Evolutionary conservation across 2,797 vertebrate genomes (phyloP).

Genomic region (Trematomus bernacchii): DNA sequence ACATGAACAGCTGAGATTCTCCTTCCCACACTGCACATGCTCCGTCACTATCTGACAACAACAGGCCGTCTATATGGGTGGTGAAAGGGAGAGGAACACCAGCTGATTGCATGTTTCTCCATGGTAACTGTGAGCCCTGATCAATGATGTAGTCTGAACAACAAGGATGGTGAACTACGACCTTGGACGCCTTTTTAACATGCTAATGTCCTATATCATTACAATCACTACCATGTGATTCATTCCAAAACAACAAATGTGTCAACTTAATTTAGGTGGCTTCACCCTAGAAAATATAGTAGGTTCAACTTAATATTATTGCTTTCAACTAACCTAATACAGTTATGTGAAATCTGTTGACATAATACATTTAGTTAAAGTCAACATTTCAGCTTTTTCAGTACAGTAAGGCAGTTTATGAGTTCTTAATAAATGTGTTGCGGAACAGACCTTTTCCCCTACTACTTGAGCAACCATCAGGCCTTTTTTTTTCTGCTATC

Average conservation of each 20-base stretch:
- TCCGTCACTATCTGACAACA: slow-evolving; percentile 67
- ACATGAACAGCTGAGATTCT: slow-evolving; percentile 77
- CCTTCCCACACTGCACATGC: slow-evolving; percentile 74
- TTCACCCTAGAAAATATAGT: background rate
- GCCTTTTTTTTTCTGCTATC: slow-evolving; percentile 27
- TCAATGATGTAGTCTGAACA: slow-evolving; percentile 36
- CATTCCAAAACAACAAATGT: background rate
- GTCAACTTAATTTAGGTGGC: background rate
- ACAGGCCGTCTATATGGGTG: slow-evolving; percentile 40
- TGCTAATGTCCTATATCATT: background rate
- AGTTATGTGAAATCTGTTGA: too few species aligned
- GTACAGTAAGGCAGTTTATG: too few species aligned
- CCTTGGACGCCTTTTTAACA: slow-evolving; percentile 14
- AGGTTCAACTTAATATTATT: too few species aligned
- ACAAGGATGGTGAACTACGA: slow-evolving; percentile 42
- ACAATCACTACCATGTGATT: slow-evolving; percentile 6
- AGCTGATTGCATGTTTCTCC: slow-evolving; percentile 65
- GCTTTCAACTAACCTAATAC: too few species aligned
- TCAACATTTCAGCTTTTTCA: too few species aligned
- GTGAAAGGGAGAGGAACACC: slow-evolving; percentile 46
- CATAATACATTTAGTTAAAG: too few species aligned
- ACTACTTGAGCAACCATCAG: slow-evolving; percentile 22
- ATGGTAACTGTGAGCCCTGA: slow-evolving; percentile 51
- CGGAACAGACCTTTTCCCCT: background rate
- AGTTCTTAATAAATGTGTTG: too few species aligned